Evolutionary conservation across 2,888 invertebrate genomes (phyloP).

Genomic region (Amaurobius ferox): DNA sequence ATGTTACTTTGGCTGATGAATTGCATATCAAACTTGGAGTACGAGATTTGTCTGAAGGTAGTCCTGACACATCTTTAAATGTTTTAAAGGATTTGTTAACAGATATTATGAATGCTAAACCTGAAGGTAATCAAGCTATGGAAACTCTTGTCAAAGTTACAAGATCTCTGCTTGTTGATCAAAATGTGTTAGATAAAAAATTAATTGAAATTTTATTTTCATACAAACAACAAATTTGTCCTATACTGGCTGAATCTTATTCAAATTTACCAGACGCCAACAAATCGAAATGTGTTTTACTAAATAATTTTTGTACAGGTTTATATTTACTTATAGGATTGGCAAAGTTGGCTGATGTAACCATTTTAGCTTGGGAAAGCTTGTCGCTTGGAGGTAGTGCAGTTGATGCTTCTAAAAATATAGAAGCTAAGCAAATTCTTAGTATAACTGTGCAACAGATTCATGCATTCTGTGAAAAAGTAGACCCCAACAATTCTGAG

Average conservation of each 20-base stretch:
- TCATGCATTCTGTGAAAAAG: constrained; percentile 37
- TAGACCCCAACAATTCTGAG: constrained; percentile 28
- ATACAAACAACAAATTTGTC: constrained; percentile 63
- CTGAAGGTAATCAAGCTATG: constrained; percentile 22
- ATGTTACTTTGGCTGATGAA: constrained; percentile 56
- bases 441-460: constrained; percentile 61
- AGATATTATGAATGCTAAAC: constrained; percentile 54
- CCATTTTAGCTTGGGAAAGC: constrained; percentile 60
- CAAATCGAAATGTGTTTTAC: constrained; percentile 24
- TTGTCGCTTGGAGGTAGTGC: constrained; percentile 26
- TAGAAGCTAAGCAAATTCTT: constrained; percentile 6
- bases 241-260: constrained; percentile 31
- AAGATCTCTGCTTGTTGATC: constrained; percentile 18
- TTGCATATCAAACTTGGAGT: constrained; percentile 49
- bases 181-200: constrained; percentile 45
- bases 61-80: constrained; percentile 62
- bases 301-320: constrained; percentile 66
- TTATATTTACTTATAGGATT: constrained; percentile 56
- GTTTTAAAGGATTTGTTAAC: constrained; percentile 48
- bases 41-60: constrained; percentile 50
- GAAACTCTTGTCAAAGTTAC: constrained; percentile 32
- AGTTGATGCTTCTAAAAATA: background rate
- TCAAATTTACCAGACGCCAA: constrained; percentile 27
- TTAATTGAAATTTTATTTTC: constrained; percentile 57
- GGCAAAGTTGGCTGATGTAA: constrained; percentile 59